Base-by-base conservation (phyloP, 2,113 vertebrate genomes). In the Hoplias malabaricus region DNA sequence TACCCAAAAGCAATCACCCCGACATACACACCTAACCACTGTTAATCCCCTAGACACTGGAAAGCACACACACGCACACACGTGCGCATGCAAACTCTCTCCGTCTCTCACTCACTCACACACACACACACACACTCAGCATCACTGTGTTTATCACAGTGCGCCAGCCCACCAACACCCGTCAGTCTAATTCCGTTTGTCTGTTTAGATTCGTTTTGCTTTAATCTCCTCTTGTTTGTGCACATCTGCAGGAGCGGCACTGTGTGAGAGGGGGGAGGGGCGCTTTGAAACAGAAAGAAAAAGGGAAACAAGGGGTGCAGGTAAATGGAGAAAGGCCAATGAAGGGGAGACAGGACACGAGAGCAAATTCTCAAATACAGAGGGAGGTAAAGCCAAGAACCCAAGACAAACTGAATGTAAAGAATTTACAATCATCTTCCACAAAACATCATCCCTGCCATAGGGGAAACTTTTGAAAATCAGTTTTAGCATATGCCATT, bases 151-250 rank as follows among this genome's bases (percentile, higher is more conserved):
- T 93, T 91, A 93, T 92, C 91, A 92, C 90, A 88, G 87, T 85
- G 86, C 88, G 88, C 88, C 92, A 92, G 90, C 89, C 90, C 88
- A 87, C 87, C 89, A 90, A 91, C 89, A 91, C 90, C 92, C 89
- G 90, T 92, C 90, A 91, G 87, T 92, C 89, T 92, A 93, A 93
- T 93, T 92, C 90, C 87, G 85, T 92, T 93, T 92, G 90, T 91
- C 91, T 91, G 91, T 92, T 92, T 91, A 90, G 91, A 92, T 93
- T 92, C 84, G 87, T 90, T 93, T 92, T 89, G 88, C 89, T 92
- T 92, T 92, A 91, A 90, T 91, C 90, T 91, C 85, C 86, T 86
- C 89, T 92, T 91, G 91, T 91, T 91, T 92, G 90, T 91, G 89
- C 90, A 91, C 89, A 91, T 90, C 90, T 91, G 89, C 87, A 86